phyloP scores from a whole-genome alignment of 2,113 vertebrate genomes.

The Cryptomyrus ogoouensis region DNA sequence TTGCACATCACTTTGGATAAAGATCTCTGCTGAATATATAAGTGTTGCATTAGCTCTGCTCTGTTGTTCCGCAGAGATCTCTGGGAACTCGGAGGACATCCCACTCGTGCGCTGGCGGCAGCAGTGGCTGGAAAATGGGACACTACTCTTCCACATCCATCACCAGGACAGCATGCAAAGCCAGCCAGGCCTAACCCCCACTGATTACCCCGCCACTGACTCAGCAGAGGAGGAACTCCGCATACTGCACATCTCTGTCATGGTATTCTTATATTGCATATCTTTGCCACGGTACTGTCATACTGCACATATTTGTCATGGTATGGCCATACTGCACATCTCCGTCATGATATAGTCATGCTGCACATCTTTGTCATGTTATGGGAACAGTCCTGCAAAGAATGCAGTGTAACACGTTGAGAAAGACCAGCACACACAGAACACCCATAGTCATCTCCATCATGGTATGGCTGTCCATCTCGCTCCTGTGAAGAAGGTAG shows the following conservation, averaged over 20 bases:
- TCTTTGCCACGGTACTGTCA: not conserved
- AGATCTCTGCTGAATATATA: not conserved
- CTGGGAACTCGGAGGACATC: slow-evolving; percentile 93
- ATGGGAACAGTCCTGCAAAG: not conserved
- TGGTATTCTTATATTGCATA: slow-evolving; percentile 61
- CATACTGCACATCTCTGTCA: slow-evolving; percentile 96
- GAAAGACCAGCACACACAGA: not conserved
- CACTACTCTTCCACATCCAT: slow-evolving; percentile 95
- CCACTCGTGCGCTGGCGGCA: slow-evolving; percentile 94
- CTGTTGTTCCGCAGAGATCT: slow-evolving; percentile 74
- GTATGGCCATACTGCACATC: slow-evolving; percentile 31
- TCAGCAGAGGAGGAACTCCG: slow-evolving; percentile 89
- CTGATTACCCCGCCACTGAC: slow-evolving; percentile 77
- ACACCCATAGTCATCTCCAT: not conserved
- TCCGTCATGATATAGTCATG: slow-evolving; percentile 75
- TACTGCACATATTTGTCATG: not conserved
- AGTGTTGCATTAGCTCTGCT: not conserved
- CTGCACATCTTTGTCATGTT: not conserved
- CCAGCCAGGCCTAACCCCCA: slow-evolving; percentile 75
- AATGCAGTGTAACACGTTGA: not conserved
- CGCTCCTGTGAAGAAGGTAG: not conserved
- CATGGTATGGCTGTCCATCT: not conserved
- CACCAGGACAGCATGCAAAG: slow-evolving; percentile 85
- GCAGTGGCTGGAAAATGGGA: slow-evolving; percentile 97
- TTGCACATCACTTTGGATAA: not conserved